Evolutionary conservation across 1,140 invertebrate genomes (phyloP).

Genomic region (Ridgeia piscesae): DNA sequence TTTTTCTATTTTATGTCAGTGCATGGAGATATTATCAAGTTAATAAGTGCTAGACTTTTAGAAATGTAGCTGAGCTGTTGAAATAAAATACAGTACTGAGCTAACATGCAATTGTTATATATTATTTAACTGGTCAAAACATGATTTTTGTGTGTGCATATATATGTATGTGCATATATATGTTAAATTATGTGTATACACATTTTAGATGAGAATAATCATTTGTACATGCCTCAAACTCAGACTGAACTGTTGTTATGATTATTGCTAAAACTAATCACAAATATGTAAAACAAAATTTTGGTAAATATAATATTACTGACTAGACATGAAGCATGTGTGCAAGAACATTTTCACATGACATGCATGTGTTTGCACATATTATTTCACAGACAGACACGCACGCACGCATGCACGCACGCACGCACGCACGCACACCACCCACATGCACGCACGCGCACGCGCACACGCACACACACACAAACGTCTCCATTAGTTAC

Average conservation of each 20-base stretch:
- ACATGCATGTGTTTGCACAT: background rate
- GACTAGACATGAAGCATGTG: too few species aligned
- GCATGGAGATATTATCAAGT: background rate
- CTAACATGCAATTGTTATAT: too few species aligned
- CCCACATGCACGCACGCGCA: background rate
- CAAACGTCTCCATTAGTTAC: background rate
- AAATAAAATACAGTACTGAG: too few species aligned
- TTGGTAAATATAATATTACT: too few species aligned
- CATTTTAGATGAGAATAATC: too few species aligned
- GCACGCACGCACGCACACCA: background rate
- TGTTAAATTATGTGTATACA: background rate
- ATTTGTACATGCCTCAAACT: too few species aligned
- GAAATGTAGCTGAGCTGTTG: too few species aligned
- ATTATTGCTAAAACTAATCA: too few species aligned
- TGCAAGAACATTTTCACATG: background rate
- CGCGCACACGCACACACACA: background rate
- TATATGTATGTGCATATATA: constrained; percentile 7
- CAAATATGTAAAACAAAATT: too few species aligned
- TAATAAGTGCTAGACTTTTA: too few species aligned
- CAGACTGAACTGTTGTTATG: too few species aligned
- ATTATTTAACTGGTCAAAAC: too few species aligned
- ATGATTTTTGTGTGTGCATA: background rate
- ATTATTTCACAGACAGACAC: background rate
- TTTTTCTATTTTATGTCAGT: background rate
- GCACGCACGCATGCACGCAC: background rate